Evolutionary conservation across 2,888 invertebrate species (phyloP).

Genomic region (Holacanthella duospinosa): DNA sequence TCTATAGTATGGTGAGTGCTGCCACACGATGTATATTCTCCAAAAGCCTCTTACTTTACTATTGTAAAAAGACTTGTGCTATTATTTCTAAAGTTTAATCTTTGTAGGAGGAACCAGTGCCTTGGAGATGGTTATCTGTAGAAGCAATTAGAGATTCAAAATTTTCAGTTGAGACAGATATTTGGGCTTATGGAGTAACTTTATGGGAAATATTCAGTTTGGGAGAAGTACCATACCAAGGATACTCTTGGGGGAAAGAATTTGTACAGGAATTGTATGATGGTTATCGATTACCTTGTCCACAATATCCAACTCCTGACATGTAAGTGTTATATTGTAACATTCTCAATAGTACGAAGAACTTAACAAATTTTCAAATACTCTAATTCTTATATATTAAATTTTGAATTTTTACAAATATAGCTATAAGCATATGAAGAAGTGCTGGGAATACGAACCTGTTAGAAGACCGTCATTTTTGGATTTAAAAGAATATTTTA

Average conservation of each 20-base stretch:
- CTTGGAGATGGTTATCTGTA: conserved; percentile 15
- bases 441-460: background rate
- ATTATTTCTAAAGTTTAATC: background rate
- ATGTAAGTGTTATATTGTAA: no score
- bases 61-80: no score
- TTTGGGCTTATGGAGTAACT: conserved; percentile 16
- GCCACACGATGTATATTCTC: no score
- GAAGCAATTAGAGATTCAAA: conserved; percentile 9
- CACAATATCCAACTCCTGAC: conserved; percentile 1
- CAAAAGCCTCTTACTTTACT: no score
- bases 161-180: conserved; percentile 15
- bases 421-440: background rate
- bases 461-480: background rate
- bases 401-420: no score
- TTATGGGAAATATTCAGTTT: conserved; percentile 16
- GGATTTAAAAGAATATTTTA: background rate
- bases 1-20: no score
- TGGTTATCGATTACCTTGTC: conserved; percentile 10
- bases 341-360: no score
- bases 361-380: no score
- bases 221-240: conserved; percentile 14
- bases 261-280: conserved; percentile 11
- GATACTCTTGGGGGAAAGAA: conserved; percentile 14
- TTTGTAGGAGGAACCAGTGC: conserved; percentile 8
- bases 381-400: no score